A percentile compares a stretch with the other conserved stretches of the same genome.
Conservation (phyloP, 2,888 invertebrate species). For the Diloba caeruleocephala region DNA sequence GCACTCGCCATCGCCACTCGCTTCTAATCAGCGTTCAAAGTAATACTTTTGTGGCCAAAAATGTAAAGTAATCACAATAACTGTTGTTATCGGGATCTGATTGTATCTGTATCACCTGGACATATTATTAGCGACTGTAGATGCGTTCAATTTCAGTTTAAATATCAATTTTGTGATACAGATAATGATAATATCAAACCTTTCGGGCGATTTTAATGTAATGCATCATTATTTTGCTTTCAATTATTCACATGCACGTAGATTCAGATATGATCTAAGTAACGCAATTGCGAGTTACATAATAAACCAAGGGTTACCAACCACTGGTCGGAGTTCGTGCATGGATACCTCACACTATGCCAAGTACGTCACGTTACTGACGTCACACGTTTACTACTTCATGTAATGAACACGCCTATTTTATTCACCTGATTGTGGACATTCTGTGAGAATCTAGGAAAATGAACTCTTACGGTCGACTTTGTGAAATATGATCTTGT, state of each 20-base stretch:
- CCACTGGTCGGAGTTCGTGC: not conserved
- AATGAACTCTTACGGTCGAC: constrained; percentile 47
- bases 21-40: constrained; percentile 7
- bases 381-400: constrained; percentile 27
- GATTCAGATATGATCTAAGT: too few species aligned
- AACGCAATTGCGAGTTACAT: too few species aligned
- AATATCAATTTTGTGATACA: constrained; percentile 38
- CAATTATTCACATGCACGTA: not conserved
- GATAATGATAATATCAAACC: constrained; percentile 39
- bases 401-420: constrained; percentile 55
- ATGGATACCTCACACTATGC: not conserved
- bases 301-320: not conserved
- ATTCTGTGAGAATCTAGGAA: constrained; percentile 43
- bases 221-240: constrained; percentile 33
- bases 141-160: constrained; percentile 44
- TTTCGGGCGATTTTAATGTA: constrained; percentile 30
- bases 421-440: constrained; percentile 58
- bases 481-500: constrained; percentile 50
- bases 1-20: too few species aligned
- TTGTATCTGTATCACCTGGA: constrained; percentile 32
- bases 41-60: constrained; percentile 32
- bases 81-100: constrained; percentile 30
- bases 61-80: constrained; percentile 32
- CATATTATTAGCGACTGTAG: constrained; percentile 45
- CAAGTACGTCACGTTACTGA: constrained; percentile 15